These are phyloP conservation scores for Zenarchopterus dispar DNA, from an alignment of 2,797 vertebrate genomes.

Conservation along the genomic window DNA sequence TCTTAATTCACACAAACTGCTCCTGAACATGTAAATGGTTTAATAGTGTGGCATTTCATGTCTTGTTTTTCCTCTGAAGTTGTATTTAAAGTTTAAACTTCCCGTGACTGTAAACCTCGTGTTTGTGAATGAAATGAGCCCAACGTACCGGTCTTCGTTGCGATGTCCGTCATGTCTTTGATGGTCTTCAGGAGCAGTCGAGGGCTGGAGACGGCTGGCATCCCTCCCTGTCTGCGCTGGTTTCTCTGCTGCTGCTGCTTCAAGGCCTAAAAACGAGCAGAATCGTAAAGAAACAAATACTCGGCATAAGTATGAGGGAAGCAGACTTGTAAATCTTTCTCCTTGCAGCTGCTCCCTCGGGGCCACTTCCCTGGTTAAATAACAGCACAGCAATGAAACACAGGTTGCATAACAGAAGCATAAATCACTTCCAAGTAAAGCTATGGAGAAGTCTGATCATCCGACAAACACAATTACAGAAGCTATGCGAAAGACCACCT, in stretches of 20 bases:
- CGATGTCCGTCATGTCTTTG: slow-evolving; percentile 83
- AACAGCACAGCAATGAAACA: slow-evolving; percentile 45
- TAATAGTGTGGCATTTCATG: too few species aligned
- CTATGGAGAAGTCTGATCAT: slow-evolving; percentile 32
- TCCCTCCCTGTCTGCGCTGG: slow-evolving; percentile 87
- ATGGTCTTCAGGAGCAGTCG: slow-evolving; percentile 90
- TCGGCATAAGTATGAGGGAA: slow-evolving; percentile 27
- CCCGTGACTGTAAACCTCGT: not conserved
- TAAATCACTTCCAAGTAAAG: slow-evolving; percentile 41
- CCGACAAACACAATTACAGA: slow-evolving; percentile 14
- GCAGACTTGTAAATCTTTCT: slow-evolving; percentile 25
- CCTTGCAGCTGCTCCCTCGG: slow-evolving; percentile 30
- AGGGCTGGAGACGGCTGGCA: slow-evolving; percentile 85
- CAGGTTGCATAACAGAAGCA: slow-evolving; percentile 42
- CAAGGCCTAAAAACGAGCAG: slow-evolving; percentile 84
- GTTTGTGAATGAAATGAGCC: slow-evolving; percentile 4
- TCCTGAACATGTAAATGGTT: too few species aligned
- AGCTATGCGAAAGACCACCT: too few species aligned
- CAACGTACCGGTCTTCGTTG: slow-evolving; percentile 74
- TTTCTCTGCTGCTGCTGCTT: slow-evolving; percentile 95
- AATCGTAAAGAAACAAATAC: slow-evolving; percentile 22
- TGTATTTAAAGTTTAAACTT: too few species aligned
- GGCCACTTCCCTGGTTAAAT: slow-evolving; percentile 52
- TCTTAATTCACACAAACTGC: too few species aligned
- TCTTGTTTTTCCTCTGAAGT: too few species aligned